Percentiles rank a stretch among this genome's conserved stretches.
These are phyloP conservation scores for Orthosia cruda DNA, from an alignment of 2,888 invertebrate genomes.

Conservation along the genomic window DNA sequence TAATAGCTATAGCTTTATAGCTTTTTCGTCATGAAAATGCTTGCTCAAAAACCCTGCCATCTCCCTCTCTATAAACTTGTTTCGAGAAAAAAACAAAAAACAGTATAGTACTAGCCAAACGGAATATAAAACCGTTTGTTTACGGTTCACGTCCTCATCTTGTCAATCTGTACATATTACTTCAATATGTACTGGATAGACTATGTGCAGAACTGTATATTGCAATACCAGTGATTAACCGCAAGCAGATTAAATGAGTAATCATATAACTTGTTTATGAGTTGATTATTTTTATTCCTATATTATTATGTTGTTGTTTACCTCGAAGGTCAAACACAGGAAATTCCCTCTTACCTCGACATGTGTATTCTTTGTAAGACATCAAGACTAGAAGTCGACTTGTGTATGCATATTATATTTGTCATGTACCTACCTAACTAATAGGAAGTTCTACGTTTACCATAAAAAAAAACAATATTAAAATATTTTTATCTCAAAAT, in stretches of 20 bases:
- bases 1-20: too few species aligned
- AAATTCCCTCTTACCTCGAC: slow-evolving; percentile 42
- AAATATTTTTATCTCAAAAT: too few species aligned
- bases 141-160: background rate
- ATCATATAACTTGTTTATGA: slow-evolving; percentile 39
- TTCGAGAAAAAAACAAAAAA: background rate
- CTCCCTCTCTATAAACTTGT: background rate
- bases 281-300: slow-evolving; percentile 42
- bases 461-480: too few species aligned
- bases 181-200: background rate
- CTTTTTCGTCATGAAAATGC: too few species aligned
- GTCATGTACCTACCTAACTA: background rate
- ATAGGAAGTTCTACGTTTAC: too few species aligned
- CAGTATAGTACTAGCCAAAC: background rate
- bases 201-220: background rate
- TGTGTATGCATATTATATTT: background rate
- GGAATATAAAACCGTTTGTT: background rate
- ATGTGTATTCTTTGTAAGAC: slow-evolving; percentile 30
- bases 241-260: slow-evolving; percentile 26
- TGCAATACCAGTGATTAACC: slow-evolving; percentile 19
- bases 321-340: slow-evolving; percentile 46
- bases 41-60: too few species aligned
- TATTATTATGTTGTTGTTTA: slow-evolving; percentile 42
- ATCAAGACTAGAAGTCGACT: slow-evolving; percentile 17
- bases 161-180: background rate